phyloP scores from a whole-genome alignment of 2,113 vertebrate genomes.

The Nothobranchius furzeri region DNA sequence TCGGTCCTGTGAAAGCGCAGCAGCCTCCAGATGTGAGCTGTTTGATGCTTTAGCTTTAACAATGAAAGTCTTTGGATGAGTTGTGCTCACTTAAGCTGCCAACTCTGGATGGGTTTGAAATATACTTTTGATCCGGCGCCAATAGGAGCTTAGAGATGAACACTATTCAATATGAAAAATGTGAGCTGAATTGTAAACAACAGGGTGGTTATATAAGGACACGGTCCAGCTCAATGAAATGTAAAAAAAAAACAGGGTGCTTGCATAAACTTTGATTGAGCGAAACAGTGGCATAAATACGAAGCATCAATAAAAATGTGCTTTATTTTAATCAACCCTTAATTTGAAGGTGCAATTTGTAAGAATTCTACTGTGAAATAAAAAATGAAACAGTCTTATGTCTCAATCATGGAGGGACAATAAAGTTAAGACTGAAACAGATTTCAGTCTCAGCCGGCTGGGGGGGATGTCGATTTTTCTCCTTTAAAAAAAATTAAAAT shows the following conservation, averaged over 20 bases:
- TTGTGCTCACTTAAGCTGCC: constrained; percentile 17
- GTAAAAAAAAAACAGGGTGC: neutral
- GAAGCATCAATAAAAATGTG: neutral
- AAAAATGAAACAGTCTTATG: too few relatives aligned
- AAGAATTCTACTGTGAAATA: too few relatives aligned
- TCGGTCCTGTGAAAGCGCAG: constrained; percentile 1
- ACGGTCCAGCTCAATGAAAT: neutral
- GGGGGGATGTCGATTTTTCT: too few relatives aligned
- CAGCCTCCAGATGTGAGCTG: constrained; percentile 15
- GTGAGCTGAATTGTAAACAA: constrained; percentile 18
- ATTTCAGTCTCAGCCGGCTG: too few relatives aligned
- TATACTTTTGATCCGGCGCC: constrained; percentile 42
- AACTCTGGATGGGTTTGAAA: constrained; percentile 30
- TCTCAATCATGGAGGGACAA: too few relatives aligned
- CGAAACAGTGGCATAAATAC: neutral
- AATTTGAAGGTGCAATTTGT: too few relatives aligned
- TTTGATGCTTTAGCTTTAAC: constrained; percentile 24
- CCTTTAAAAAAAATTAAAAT: too few relatives aligned
- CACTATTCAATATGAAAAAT: constrained; percentile 22
- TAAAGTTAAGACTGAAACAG: too few relatives aligned
- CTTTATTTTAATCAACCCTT: too few relatives aligned
- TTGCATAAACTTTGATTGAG: neutral
- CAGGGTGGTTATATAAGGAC: constrained; percentile 16
- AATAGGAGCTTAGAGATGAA: constrained; percentile 17
- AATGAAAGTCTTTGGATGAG: constrained; percentile 40